phyloP scores from a whole-genome alignment of 37 sponge, comb jelly and placozoan genomes.

The Diacarnus erythraeanus region DNA sequence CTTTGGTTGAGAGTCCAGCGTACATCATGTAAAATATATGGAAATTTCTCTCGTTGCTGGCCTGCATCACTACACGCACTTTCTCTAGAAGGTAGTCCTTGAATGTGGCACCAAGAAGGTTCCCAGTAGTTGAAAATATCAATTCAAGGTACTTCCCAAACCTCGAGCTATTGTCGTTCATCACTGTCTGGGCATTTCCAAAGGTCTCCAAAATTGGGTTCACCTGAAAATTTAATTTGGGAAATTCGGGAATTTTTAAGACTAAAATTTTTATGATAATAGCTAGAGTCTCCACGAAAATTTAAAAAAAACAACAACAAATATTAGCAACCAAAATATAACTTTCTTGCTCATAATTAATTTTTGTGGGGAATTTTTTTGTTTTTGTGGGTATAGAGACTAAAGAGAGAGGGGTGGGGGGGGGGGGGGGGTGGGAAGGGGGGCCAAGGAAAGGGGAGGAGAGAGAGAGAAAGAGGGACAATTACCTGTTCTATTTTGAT shows the following conservation, averaged over 20 bases:
- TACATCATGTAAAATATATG: conserved; percentile 82
- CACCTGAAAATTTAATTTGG: conserved; percentile 35
- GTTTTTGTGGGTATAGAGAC: too few species aligned
- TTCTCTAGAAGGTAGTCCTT: conserved; percentile 86
- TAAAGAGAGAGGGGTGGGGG: too few species aligned
- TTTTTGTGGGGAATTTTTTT: too few species aligned
- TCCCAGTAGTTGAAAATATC: conserved; percentile 62
- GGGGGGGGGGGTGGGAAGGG: too few species aligned
- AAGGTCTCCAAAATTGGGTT: conserved; percentile 86
- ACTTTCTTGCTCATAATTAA: neutral
- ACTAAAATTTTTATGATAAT: too few species aligned
- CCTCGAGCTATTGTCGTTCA: conserved; percentile 90
- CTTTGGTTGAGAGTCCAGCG: conserved; percentile 64
- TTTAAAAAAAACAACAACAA: neutral
- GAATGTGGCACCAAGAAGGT: conserved; percentile 69
- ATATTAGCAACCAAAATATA: neutral
- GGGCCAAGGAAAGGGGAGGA: too few species aligned
- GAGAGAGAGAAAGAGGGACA: too few species aligned
- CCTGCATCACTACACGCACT: conserved; percentile 67
- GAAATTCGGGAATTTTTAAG: neutral
- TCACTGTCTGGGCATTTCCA: conserved; percentile 88
- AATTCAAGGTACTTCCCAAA: conserved; percentile 90
- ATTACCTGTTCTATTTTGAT: conserved; percentile 79
- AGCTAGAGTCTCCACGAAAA: neutral
- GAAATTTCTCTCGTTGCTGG: conserved; percentile 67